Evolutionary conservation across 2,113 vertebrate species (phyloP).

Genomic region (Cavia aperea): DNA sequence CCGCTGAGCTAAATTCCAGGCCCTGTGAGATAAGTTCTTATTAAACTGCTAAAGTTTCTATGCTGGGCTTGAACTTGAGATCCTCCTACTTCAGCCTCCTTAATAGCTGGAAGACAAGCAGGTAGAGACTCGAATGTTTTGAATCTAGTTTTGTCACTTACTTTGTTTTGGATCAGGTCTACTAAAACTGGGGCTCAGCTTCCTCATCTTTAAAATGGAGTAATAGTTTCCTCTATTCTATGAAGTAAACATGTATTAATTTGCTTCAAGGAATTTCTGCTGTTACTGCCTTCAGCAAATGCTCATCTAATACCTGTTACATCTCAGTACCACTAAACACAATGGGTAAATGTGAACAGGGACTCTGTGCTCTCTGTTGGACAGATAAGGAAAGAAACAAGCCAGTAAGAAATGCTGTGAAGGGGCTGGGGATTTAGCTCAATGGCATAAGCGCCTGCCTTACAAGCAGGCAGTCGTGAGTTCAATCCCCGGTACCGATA

Average conservation of each 20-base stretch:
- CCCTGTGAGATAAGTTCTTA: neutral
- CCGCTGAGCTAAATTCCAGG: too few relatives aligned
- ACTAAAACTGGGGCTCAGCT: neutral
- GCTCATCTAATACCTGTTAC: neutral
- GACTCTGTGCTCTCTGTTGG: neutral
- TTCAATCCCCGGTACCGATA: too few relatives aligned
- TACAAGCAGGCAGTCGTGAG: too few relatives aligned
- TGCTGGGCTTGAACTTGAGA: neutral
- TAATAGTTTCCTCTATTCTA: neutral
- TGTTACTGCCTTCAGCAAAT: neutral
- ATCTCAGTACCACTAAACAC: neutral
- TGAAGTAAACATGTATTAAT: neutral
- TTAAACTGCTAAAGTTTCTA: neutral
- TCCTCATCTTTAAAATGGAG: neutral
- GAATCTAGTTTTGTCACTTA: conserved; percentile 7
- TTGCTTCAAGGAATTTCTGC: neutral
- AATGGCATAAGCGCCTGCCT: too few relatives aligned
- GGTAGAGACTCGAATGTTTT: neutral
- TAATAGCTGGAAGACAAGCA: neutral
- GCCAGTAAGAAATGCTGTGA: neutral
- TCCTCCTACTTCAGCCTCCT: neutral
- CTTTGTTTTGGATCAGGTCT: neutral
- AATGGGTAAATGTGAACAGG: neutral
- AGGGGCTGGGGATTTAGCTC: neutral
- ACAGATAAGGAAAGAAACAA: neutral